Conservation (phyloP, 2,797 vertebrate species). For the Bucorvus abyssinicus region DNA sequence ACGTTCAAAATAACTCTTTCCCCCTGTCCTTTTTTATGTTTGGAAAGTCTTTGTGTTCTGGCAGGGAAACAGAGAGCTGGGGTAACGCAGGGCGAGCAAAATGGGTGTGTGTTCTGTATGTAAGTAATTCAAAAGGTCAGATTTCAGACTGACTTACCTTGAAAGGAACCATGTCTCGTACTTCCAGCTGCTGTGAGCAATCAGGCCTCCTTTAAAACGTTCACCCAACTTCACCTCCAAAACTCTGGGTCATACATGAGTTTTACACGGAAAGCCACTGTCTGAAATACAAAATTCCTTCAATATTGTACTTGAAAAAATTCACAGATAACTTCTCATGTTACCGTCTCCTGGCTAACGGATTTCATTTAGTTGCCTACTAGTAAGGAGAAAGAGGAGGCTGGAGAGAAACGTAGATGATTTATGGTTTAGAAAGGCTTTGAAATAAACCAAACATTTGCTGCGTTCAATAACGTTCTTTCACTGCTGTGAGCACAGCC, state of each 20-base stretch:
- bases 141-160: neutral
- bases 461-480: neutral
- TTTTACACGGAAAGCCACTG: neutral
- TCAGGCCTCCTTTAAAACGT: neutral
- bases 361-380: neutral
- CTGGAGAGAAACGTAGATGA: neutral
- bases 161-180: neutral
- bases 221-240: neutral
- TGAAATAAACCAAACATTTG: slow-evolving; percentile 22
- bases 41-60: neutral
- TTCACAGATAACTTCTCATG: neutral
- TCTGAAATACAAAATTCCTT: neutral
- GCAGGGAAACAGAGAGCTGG: neutral
- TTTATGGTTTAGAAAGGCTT: neutral
- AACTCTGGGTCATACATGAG: neutral
- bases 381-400: neutral
- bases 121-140: neutral
- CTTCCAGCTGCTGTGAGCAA: neutral
- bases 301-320: neutral
- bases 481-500: neutral
- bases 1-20: neutral
- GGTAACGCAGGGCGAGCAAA: neutral
- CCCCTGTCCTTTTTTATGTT: rapidly evolving
- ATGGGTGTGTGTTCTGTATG: neutral
- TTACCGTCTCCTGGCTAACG: neutral